A percentile compares a stretch with the other conserved stretches of the same genome.
phyloP scores from a whole-genome alignment of 2,888 invertebrate genomes.

The Matsumyia berberina region DNA sequence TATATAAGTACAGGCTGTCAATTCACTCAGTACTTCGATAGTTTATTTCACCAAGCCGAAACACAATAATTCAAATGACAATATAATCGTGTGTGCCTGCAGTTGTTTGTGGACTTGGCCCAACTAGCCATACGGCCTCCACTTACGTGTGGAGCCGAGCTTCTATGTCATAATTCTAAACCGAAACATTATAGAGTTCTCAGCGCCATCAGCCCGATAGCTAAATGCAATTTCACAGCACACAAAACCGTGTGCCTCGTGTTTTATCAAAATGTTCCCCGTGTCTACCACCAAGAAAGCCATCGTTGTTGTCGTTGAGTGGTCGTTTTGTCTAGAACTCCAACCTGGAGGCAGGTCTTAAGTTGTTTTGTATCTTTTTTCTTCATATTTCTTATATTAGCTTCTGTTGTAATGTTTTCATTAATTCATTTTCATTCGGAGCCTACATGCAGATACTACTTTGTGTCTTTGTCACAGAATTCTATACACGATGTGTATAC shows the following conservation, averaged over 20 bases:
- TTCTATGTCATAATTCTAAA: slow-evolving; percentile 64
- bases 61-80: slow-evolving; percentile 69
- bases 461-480: slow-evolving; percentile 57
- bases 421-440: slow-evolving; percentile 61
- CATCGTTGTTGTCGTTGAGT: slow-evolving; percentile 20
- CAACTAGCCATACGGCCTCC: slow-evolving; percentile 1
- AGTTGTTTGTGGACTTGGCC: slow-evolving; percentile 16
- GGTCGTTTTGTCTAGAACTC: slow-evolving; percentile 61
- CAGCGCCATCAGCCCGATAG: slow-evolving; percentile 59
- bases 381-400: slow-evolving; percentile 34
- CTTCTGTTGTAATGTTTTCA: slow-evolving; percentile 63
- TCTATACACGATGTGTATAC: background rate
- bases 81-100: slow-evolving; percentile 64
- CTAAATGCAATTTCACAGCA: slow-evolving; percentile 60
- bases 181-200: slow-evolving; percentile 42
- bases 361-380: slow-evolving; percentile 44
- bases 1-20: slow-evolving; percentile 58
- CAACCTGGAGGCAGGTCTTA: slow-evolving; percentile 55
- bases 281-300: slow-evolving; percentile 20
- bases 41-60: slow-evolving; percentile 31
- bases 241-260: slow-evolving; percentile 41
- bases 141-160: slow-evolving; percentile 1
- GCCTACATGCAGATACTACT: slow-evolving; percentile 50
- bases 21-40: slow-evolving; percentile 21
- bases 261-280: slow-evolving; percentile 15